Base-by-base conservation (phyloP, 2,888 invertebrate genomes). In the Caenorhabditis drosophilae region DNA sequence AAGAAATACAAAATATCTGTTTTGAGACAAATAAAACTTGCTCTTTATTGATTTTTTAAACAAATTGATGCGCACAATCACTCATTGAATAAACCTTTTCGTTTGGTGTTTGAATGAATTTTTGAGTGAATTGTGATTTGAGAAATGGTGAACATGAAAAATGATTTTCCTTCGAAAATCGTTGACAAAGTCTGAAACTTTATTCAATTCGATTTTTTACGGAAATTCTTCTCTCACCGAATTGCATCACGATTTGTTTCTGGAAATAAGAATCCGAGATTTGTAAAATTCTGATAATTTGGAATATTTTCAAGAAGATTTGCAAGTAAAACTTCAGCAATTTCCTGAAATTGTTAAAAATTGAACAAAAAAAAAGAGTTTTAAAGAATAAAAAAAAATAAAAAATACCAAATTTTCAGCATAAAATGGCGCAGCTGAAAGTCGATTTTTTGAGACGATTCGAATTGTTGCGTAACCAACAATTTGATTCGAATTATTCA, bases 11-110 rank as follows among this genome's bases (percentile, higher is more conserved):
- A n/a, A n/a, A n/a, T n/a, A n/a, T n/a, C n/a, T n/a, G n/a, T n/a
- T n/a, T n/a, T n/a, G n/a, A n/a, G n/a, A n/a, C n/a, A n/a, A n/a
- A n/a, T n/a, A n/a, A n/a, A n/a, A n/a, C n/a, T n/a, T n/a, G n/a
- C n/a, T n/a, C n/a, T n/a, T n/a, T n/a, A n/a, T n/a, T n/a, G n/a
- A n/a, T n/a, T n/a, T n/a, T n/a, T 38, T 20, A 69, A n/a, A 69
- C 69, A 47, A 61, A 69, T 20, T 60, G 64, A 45, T 54, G 60
- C 48, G 69, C 69, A 52, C 61, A 69, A 41, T 69, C 69, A 7
- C 54, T 42, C 41, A 60, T 40, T 7, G 58, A 31, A 22, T 59
- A 69, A 0, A 69, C 64, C 34, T 61, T 69, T 23, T 51, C 31
- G n/a, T 64, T 46, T 3, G 69, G 64, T 7, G 49, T 40, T 2